A percentile compares a stretch with the other conserved stretches of the same genome.
Conservation (phyloP, 1,140 invertebrate species). For the Zaprionus lachaisei region DNA sequence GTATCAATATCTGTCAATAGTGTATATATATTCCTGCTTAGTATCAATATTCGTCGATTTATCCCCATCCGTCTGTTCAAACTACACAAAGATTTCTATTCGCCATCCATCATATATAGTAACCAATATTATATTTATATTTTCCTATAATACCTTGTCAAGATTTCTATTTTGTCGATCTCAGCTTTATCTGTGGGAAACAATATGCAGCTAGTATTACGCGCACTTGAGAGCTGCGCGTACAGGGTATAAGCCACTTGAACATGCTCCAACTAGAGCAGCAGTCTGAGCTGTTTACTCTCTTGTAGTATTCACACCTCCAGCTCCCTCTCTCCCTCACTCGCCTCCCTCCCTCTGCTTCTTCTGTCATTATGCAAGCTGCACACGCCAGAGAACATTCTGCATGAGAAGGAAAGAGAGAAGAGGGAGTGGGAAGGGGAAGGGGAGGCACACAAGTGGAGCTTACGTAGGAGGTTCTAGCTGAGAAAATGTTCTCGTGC, state of each 20-base stretch:
- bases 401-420: not conserved
- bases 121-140: too few species aligned
- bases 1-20: too few species aligned
- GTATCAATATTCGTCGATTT: too few species aligned
- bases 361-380: constrained; percentile 10
- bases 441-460: not conserved
- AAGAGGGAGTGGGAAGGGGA: not conserved
- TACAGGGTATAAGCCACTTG: constrained; percentile 3
- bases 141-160: too few species aligned
- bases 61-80: too few species aligned
- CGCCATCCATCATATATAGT: too few species aligned
- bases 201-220: not conserved
- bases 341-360: not conserved
- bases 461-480: constrained; percentile 7
- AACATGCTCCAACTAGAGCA: constrained; percentile 7
- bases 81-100: too few species aligned
- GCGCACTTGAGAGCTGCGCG: not conserved
- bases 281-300: not conserved
- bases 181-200: not conserved
- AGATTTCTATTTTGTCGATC: not conserved
- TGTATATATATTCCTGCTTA: too few species aligned
- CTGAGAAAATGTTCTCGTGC: constrained; percentile 8
- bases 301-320: constrained; percentile 23
- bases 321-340: not conserved
- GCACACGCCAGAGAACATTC: constrained; percentile 18